phyloP scores from a whole-genome alignment of 2,888 invertebrate species.

The Myopa testacea region DNA sequence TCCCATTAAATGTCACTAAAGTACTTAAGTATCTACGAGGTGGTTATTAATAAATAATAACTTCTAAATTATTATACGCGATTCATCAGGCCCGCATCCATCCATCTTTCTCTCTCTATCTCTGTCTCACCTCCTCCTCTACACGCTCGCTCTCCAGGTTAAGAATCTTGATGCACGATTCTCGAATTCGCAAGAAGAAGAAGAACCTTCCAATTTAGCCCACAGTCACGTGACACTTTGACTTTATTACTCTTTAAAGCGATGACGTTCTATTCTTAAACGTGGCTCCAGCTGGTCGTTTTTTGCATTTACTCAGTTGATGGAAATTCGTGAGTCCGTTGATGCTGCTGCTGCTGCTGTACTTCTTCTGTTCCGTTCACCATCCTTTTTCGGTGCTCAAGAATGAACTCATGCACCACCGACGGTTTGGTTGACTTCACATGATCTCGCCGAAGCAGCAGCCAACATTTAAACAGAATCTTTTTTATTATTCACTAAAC shows the following conservation, averaged over 20 bases:
- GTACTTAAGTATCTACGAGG: neutral
- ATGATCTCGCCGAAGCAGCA: neutral
- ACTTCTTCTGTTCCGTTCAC: neutral
- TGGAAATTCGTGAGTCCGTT: neutral
- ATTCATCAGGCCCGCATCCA: neutral
- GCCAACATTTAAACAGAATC: neutral
- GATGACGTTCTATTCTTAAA: constrained; percentile 18
- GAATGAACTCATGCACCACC: neutral
- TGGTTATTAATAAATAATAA: constrained; percentile 12
- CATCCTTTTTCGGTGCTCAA: neutral
- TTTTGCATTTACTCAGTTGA: neutral
- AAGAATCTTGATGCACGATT: constrained; percentile 32
- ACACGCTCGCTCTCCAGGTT: neutral
- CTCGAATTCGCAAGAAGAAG: neutral
- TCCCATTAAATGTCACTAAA: constrained; percentile 5
- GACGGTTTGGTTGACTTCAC: neutral
- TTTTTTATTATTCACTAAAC: neutral
- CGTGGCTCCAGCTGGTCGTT: neutral
- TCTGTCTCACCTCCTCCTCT: neutral
- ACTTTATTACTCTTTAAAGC: constrained; percentile 5
- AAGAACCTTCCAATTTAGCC: constrained; percentile 21
- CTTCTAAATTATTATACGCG: neutral
- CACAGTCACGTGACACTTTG: constrained; percentile 33
- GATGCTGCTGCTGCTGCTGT: neutral
- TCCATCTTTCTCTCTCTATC: neutral